These are phyloP conservation scores for Taphrorychus bicolor DNA, from an alignment of 2,888 invertebrate genomes.

Conservation along the genomic window DNA sequence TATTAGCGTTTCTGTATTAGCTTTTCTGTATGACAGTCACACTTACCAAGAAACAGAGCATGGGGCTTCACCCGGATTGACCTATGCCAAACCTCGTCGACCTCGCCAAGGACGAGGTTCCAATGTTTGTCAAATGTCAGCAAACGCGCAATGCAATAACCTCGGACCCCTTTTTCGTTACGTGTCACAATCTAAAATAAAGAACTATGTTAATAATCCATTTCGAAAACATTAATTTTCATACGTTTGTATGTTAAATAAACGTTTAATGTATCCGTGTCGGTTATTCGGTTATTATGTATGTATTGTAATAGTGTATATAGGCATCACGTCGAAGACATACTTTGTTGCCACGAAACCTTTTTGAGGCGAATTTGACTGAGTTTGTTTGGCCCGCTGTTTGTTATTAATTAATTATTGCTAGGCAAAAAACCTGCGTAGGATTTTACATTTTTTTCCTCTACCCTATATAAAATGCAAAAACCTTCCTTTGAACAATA, in stretches of 20 bases:
- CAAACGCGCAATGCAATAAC: slow-evolving; percentile 79
- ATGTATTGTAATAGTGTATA: no score
- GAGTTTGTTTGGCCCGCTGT: no score
- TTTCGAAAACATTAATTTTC: no score
- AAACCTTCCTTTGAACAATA: slow-evolving; percentile 31
- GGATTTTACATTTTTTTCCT: background rate
- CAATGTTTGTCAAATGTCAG: slow-evolving; percentile 93
- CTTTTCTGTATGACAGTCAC: background rate
- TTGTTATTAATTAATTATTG: no score
- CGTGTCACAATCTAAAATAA: slow-evolving; percentile 74
- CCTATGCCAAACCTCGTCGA: slow-evolving; percentile 80
- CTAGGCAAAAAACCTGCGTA: no score
- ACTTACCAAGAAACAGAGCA: slow-evolving; percentile 57
- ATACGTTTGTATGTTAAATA: no score
- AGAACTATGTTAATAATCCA: background rate
- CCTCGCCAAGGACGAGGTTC: slow-evolving; percentile 87
- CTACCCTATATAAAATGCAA: slow-evolving; percentile 26
- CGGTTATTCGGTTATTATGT: no score
- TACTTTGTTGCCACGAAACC: no score
- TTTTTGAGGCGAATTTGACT: no score
- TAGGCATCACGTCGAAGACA: no score
- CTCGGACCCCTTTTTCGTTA: slow-evolving; percentile 74
- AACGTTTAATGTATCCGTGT: no score
- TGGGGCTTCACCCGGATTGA: slow-evolving; percentile 66
- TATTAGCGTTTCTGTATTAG: no score